Percentiles rank a stretch among this genome's conserved stretches.
Evolutionary conservation across 2,113 vertebrate species (phyloP).

Genomic region (Argyrosomus japonicus): DNA sequence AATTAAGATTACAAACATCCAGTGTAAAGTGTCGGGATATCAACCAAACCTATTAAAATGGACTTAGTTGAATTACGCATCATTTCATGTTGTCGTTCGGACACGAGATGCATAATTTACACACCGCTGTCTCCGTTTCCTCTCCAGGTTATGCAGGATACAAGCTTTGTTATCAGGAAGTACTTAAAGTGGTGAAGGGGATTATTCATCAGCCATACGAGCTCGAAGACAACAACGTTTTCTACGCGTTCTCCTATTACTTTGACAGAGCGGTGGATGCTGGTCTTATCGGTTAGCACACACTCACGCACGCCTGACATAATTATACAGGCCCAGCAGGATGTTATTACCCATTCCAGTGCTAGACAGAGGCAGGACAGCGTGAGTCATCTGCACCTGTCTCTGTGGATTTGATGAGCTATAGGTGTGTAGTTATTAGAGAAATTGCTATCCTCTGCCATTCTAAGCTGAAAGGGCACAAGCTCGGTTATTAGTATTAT

Average conservation of each 20-base stretch:
- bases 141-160: conserved; percentile 88
- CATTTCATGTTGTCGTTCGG: conserved; percentile 5
- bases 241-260: conserved; percentile 98
- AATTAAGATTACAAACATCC: background rate
- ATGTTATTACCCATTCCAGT: conserved; percentile 45
- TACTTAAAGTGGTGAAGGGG: conserved; percentile 89
- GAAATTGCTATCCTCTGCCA: conserved; percentile 58
- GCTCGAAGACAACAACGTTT: conserved; percentile 83
- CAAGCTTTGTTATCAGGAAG: conserved; percentile 91
- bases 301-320: conserved; percentile 45
- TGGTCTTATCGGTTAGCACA: conserved; percentile 89
- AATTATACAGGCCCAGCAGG: conserved; percentile 59
- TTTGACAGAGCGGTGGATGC: conserved; percentile 94
- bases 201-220: conserved; percentile 91
- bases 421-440: conserved; percentile 69
- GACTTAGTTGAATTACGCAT: background rate
- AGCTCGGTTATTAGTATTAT: conserved; percentile 58
- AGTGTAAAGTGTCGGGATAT: background rate
- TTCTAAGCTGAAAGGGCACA: conserved; percentile 49
- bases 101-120: conserved; percentile 27
- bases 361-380: conserved; percentile 41
- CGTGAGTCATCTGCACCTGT: conserved; percentile 71
- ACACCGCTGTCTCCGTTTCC: background rate
- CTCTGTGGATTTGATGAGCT: conserved; percentile 64
- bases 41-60: conserved; percentile 18